phyloP scores from a whole-genome alignment of 2,797 vertebrate species.

The Myotis myotis region DNA sequence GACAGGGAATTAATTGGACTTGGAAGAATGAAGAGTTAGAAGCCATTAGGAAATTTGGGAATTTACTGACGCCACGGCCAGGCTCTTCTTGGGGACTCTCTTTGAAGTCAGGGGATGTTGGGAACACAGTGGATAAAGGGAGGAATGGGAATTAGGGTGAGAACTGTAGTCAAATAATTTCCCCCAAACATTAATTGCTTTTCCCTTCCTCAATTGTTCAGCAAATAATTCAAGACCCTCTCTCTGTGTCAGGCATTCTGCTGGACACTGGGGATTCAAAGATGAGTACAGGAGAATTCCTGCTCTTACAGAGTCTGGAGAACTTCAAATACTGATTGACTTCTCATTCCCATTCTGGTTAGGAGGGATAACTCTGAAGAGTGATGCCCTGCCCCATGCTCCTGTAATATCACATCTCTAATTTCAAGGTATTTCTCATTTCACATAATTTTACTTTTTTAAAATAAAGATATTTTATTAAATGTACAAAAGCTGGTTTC shows the following conservation, averaged over 20 bases:
- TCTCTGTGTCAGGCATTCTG: neutral
- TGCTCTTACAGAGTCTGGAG: neutral
- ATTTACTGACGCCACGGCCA: neutral
- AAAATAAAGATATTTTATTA: neutral
- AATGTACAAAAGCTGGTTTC: neutral
- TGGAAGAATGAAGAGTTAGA: neutral
- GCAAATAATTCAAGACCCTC: neutral
- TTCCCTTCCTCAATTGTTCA: neutral
- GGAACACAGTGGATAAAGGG: neutral
- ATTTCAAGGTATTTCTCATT: neutral
- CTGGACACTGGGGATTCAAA: neutral
- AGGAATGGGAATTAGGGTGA: neutral
- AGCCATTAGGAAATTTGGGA: neutral
- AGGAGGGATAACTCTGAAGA: neutral
- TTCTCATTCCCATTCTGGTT: neutral
- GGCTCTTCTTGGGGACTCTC: neutral
- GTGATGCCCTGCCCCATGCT: neutral
- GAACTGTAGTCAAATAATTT: neutral
- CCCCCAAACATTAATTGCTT: neutral
- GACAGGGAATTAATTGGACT: constrained; percentile 1
- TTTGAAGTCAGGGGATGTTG: constrained; percentile 30
- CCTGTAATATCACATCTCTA: neutral
- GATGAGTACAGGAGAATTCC: neutral
- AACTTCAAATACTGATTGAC: neutral
- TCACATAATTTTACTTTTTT: neutral